Base-by-base conservation (phyloP, 37 sponge, comb jelly and placozoan species). In the Mnemiopsis leidyi region DNA sequence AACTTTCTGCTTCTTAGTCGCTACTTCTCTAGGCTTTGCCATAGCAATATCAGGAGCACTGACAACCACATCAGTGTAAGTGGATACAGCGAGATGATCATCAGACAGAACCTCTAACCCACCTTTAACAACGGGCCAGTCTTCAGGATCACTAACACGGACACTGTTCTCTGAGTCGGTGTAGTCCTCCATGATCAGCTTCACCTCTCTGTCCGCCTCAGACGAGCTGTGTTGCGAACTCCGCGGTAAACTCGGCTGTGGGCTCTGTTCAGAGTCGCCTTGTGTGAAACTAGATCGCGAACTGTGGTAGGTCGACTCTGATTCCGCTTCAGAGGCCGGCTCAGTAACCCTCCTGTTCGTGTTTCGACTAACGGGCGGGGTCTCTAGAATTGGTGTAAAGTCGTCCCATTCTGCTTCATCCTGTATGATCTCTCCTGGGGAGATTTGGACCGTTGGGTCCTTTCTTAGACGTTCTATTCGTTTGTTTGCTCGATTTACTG, bases 391-490 rank as follows among this genome's bases (percentile, higher is more conserved):
- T 5, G 75, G 75, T 23, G 75, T 71, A 71, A 71, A 71, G 75
- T n/a, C 75, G 30, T 71, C 75, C 75, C 75, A 71, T 18, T 71
- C 75, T 23, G 30, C 75, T 28, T 71, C 75, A n/a, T 71, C 75
- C 75, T 29, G 75, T 3, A 13, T 5, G 5, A 71, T 18, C n/a
- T 71, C 75, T 29, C 75, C 75, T 23, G 75, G 61, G 61, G 20
- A 23, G 20, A 71, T 18, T 71, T 71, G 75, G 75, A 28, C 30
- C 3, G 26, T 29, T 7, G 30, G 30, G 20, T 29, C 75, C 3
- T 71, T 28, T 18, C 75, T 29, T 23, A 29, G 75, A 23, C 30
- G 30, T 18, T 71, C 30, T 71, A 28, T 48, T 13, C 61, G 61
- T 13, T 48, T 48, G 61, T 48, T 48, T 48, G 61, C 61, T 48